Evolutionary conservation across 2,113 vertebrate genomes (phyloP).

Genomic region (Catharus minimus): DNA sequence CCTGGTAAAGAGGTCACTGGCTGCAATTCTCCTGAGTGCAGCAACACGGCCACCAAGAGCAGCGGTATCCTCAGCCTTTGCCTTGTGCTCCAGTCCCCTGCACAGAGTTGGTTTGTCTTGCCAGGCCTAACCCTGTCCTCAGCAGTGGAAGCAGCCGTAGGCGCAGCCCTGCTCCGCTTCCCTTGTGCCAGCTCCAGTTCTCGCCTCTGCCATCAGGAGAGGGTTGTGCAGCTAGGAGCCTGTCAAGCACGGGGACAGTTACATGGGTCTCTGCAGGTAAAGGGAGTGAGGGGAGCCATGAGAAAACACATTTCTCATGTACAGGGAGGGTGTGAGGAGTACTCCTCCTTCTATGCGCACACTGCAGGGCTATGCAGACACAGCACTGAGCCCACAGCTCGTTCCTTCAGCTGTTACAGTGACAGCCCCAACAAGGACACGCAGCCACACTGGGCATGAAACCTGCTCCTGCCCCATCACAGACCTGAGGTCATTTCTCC

Average conservation of each 20-base stretch:
- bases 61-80: background rate
- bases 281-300: background rate
- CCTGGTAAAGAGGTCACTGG: background rate
- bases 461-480: background rate
- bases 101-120: background rate
- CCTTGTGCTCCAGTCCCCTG: background rate
- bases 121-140: background rate
- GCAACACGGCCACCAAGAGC: background rate
- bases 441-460: background rate
- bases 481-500: too few species aligned
- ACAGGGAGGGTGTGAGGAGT: background rate
- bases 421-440: background rate
- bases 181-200: background rate
- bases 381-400: background rate
- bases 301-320: background rate
- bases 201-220: background rate
- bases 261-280: too few species aligned
- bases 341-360: fast-evolving
- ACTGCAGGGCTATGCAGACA: fast-evolving
- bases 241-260: fast-evolving
- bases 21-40: background rate
- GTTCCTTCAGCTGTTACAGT: background rate
- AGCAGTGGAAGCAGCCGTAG: fast-evolving
- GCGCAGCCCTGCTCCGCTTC: fast-evolving
- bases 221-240: fast-evolving